Conservation (phyloP, 2,888 invertebrate species). For the Pristionchus fissidentatus region DNA sequence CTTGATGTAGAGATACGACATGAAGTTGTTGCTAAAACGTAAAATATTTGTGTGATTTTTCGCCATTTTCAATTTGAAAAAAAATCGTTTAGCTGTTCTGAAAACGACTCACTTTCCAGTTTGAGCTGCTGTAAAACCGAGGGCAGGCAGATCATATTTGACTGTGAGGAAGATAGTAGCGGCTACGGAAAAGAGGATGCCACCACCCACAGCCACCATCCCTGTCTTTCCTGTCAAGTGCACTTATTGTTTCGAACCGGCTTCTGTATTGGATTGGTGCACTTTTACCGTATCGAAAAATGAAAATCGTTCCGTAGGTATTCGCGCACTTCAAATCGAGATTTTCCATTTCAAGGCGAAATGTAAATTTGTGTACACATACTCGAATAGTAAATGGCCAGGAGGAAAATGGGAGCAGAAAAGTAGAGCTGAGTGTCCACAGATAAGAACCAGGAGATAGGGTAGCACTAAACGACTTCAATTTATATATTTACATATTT, state of each 20-base stretch:
- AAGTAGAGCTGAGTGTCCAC: slow-evolving; percentile 41
- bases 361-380: neutral
- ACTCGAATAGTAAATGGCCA: slow-evolving; percentile 10
- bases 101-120: neutral
- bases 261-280: neutral
- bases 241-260: neutral
- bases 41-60: neutral
- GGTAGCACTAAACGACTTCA: slow-evolving; percentile 22
- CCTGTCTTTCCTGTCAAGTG: neutral
- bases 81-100: too few species aligned
- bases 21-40: slow-evolving; percentile 39
- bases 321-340: neutral
- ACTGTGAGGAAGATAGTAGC: neutral
- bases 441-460: slow-evolving; percentile 35
- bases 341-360: too few species aligned
- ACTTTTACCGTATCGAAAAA: neutral
- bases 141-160: neutral
- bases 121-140: neutral
- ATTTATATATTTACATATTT: neutral
- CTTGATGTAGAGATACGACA: slow-evolving; percentile 69
- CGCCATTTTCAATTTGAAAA: too few species aligned
- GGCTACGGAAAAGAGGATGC: neutral
- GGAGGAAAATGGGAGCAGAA: slow-evolving; percentile 12
- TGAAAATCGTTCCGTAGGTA: neutral
- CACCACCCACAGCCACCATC: neutral